Conservation (phyloP, 2,113 vertebrate genomes). For the Ailuropoda melanoleuca region DNA sequence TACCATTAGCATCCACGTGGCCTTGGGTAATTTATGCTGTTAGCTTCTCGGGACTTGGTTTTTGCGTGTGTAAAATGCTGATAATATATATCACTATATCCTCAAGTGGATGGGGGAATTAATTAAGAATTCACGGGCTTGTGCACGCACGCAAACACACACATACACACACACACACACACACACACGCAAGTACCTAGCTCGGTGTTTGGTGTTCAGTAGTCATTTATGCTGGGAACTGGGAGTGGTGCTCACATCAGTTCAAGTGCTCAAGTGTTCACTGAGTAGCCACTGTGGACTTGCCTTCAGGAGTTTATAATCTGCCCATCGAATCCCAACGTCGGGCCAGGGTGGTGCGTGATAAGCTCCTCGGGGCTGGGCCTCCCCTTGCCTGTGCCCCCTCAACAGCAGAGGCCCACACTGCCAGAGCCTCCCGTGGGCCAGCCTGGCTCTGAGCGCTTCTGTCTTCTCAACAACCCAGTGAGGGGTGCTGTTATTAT, state of each 20-base stretch:
- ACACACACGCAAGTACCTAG: no score
- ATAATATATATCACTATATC: neutral
- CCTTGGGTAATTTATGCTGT: neutral
- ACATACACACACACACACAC: neutral
- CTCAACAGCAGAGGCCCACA: neutral
- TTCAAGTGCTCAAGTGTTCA: neutral
- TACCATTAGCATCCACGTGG: no score
- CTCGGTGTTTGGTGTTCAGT: neutral
- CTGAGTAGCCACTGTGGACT: fast-evolving
- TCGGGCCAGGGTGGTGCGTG: no score
- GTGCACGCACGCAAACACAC: no score
- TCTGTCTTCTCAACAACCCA: neutral
- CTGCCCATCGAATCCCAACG: neutral
- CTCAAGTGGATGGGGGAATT: neutral
- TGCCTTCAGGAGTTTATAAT: neutral
- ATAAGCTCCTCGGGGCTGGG: fast-evolving
- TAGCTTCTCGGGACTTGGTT: neutral
- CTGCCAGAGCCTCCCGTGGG: neutral
- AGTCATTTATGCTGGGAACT: no score
- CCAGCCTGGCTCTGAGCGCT: neutral
- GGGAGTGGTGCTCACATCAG: neutral
- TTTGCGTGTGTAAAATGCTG: neutral
- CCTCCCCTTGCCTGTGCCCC: neutral
- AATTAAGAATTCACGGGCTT: no score
- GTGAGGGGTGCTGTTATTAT: neutral